A percentile compares a stretch with the other conserved stretches of the same genome.
These are phyloP conservation scores for Acleris literana DNA, from an alignment of 2,888 invertebrate genomes.

Conservation along the genomic window DNA sequence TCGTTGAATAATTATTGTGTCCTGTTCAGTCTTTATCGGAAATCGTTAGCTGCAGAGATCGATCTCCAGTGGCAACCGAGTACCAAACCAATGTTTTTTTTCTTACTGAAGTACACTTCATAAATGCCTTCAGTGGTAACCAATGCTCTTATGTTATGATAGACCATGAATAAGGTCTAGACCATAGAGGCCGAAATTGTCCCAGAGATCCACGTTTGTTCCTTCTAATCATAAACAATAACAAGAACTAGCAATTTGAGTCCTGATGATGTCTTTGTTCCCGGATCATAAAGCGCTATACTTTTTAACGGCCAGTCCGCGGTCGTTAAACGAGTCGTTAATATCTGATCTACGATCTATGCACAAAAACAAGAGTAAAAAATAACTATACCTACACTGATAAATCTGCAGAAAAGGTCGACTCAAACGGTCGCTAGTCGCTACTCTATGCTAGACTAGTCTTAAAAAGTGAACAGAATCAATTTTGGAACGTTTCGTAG, in stretches of 20 bases:
- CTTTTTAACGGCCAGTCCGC: conserved; percentile 23
- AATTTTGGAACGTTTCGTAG: too few relatives aligned
- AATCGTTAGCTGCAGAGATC: too few relatives aligned
- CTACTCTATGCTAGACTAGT: background rate
- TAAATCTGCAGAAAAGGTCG: conserved; percentile 4
- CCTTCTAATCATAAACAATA: conserved; percentile 9
- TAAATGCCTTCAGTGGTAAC: too few relatives aligned
- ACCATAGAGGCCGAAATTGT: too few relatives aligned
- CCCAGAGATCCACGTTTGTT: background rate
- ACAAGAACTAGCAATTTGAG: conserved; percentile 20
- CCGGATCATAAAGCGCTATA: conserved; percentile 19
- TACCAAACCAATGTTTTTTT: too few relatives aligned
- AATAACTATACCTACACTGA: conserved; percentile 14
- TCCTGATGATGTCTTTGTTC: conserved; percentile 18
- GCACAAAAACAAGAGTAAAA: conserved; percentile 5
- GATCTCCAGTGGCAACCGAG: too few relatives aligned
- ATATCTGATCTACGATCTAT: conserved; percentile 21
- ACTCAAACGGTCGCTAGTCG: background rate
- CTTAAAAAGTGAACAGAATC: background rate
- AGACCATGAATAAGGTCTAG: too few relatives aligned
- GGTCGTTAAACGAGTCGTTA: conserved; percentile 19
- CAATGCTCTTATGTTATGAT: too few relatives aligned
- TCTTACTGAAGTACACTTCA: too few relatives aligned
- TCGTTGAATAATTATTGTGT: too few relatives aligned
- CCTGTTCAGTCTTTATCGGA: too few relatives aligned